These are phyloP conservation scores for Cotesia vestalis DNA, from an alignment of 1,140 invertebrate species.

Conservation along the genomic window DNA sequence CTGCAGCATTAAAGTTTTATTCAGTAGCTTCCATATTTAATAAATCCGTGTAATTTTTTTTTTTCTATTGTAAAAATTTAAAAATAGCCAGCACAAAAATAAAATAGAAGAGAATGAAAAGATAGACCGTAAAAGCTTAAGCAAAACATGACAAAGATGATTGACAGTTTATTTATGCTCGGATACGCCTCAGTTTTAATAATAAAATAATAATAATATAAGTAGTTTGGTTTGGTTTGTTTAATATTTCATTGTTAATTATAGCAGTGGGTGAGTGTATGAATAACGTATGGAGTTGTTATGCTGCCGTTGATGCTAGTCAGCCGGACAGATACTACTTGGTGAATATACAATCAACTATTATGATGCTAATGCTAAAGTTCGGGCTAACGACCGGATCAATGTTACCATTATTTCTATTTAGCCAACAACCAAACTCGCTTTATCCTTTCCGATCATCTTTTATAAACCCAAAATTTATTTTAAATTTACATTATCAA, in stretches of 20 bases:
- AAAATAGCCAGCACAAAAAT: too few species aligned
- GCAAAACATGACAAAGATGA: too few species aligned
- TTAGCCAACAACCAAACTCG: too few species aligned
- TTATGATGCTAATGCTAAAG: conserved; percentile 26
- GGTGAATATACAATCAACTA: conserved; percentile 21
- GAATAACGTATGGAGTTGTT: conserved; percentile 19
- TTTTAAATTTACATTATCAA: neutral
- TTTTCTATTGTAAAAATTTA: too few species aligned
- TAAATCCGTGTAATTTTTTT: too few species aligned
- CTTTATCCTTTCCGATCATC: neutral
- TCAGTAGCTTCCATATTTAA: too few species aligned
- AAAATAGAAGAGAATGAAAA: too few species aligned
- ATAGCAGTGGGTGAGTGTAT: conserved; percentile 22
- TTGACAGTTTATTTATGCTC: too few species aligned
- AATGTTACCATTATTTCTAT: conserved; percentile 22
- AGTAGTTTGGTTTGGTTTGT: neutral
- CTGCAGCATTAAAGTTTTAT: too few species aligned
- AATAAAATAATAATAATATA: too few species aligned
- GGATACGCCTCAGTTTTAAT: too few species aligned
- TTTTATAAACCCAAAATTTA: neutral
- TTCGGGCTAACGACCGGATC: conserved; percentile 15
- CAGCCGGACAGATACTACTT: neutral
- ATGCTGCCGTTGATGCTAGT: neutral
- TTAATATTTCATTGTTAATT: conserved; percentile 33
- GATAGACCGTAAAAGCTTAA: too few species aligned